Evolutionary conservation across 2,888 invertebrate species (phyloP).

Genomic region (Biston stratarius): DNA sequence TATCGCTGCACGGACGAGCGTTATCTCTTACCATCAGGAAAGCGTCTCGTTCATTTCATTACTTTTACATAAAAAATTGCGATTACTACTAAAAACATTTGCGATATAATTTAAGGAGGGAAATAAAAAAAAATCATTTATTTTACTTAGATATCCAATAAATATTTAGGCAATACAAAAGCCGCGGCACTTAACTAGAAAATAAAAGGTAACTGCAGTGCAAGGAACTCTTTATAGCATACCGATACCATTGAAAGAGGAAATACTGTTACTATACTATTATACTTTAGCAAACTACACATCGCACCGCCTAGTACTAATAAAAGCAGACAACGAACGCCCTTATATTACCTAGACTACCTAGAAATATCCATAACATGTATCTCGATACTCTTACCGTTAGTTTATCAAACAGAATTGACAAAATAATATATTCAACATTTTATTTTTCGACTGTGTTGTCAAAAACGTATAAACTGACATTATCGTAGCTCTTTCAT

Average conservation of each 20-base stretch:
- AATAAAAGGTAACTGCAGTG: neutral
- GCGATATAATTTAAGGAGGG: too few species aligned
- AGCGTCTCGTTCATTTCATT: too few species aligned
- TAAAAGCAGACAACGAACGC: constrained; percentile 4
- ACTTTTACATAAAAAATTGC: too few species aligned
- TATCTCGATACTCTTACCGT: constrained; percentile 1
- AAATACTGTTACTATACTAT: too few species aligned
- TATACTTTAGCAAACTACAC: neutral
- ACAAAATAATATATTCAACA: constrained; percentile 1
- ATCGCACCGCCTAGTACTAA: neutral
- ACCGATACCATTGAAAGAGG: neutral
- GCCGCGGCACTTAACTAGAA: neutral
- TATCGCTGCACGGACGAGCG: too few species aligned
- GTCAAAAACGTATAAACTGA: neutral
- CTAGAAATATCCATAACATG: constrained; percentile 6
- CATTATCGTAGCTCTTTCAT: too few species aligned
- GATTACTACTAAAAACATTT: too few species aligned
- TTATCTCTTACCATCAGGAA: too few species aligned
- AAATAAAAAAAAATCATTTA: too few species aligned
- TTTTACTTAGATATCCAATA: neutral
- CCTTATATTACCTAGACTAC: constrained; percentile 2
- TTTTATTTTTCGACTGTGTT: neutral
- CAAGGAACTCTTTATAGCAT: neutral
- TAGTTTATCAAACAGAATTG: constrained; percentile 4
- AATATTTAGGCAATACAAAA: neutral